These are phyloP conservation scores for Nemapogon koenigi DNA, from an alignment of 2,888 invertebrate species.

Conservation along the genomic window DNA sequence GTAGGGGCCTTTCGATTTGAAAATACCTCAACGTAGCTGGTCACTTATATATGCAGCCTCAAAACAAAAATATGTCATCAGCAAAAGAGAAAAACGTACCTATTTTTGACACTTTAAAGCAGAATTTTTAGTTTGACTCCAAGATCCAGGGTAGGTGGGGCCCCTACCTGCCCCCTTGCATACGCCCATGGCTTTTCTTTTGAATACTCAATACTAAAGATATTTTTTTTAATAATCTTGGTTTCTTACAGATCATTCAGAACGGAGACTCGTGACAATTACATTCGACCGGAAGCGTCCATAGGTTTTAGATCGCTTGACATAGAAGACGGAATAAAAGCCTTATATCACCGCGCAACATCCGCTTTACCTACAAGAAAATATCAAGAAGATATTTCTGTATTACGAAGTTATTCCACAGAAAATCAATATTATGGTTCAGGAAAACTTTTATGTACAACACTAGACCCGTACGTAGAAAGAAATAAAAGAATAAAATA, in stretches of 20 bases:
- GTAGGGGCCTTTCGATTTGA: no score
- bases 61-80: no score
- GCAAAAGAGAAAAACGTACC: no score
- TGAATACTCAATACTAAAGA: background rate
- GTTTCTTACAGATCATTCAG: conserved; percentile 36
- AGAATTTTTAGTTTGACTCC: no score
- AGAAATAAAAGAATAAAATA: no score
- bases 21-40: no score
- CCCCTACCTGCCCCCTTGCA: no score
- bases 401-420: conserved; percentile 24
- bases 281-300: conserved; percentile 11
- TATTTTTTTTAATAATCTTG: background rate
- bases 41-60: no score
- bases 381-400: conserved; percentile 24
- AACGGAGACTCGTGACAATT: conserved; percentile 45
- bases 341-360: conserved; percentile 25
- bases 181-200: no score
- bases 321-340: conserved; percentile 23
- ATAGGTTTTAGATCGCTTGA: conserved; percentile 3
- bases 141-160: no score
- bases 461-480: conserved; percentile 31
- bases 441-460: conserved; percentile 33
- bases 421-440: conserved; percentile 35
- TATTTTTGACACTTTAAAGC: no score
- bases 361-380: conserved; percentile 27